Base-by-base conservation (phyloP, 2,888 invertebrate genomes). In the Byasa hedistus region DNA sequence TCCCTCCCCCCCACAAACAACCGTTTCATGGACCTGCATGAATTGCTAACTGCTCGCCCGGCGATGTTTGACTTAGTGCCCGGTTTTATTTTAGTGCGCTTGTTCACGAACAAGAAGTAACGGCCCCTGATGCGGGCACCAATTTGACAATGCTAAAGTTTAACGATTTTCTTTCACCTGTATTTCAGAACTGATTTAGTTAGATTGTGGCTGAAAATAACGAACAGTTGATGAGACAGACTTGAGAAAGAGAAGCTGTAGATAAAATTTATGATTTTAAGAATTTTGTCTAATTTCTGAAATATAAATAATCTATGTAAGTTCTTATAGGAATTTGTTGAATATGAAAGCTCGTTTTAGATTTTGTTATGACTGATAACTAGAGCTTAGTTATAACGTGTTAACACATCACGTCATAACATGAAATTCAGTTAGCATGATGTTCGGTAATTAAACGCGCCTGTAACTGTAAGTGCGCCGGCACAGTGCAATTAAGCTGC, bases 401-500 rank as follows among this genome's bases (percentile, higher is more conserved):
- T 54, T 44, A 57, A 68, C 64, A 64, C 57, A 64, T 68, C 39
- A 39, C 39, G 67, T 68, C 67, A 64, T 51, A 57, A 57, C 67
- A 64, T 52, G 67, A 68, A 68, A 68, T 68, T 64, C 57, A 68
- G 67, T 68, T 68, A 57, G 60, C 67, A 64, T 61, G 67, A 68
- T 68, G 67, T 68, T 68, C 67, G 67, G 67, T 68, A 68, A 68
- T 68, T 68, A 68, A 68, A 64, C 64, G 64, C 52, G 64, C 64
- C 61, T 68, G 67, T 68, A 68, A 54, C 57, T 57, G 59, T 63
- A 68, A 68, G 65, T 65, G 61, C 65, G 65, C 64, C 65, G 65
- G 66, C 66, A 63, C 68, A 71, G 74, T 75, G 75, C 76, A 76
- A 77, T 75, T 75, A 75, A 71, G 70, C 68, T 68, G 70, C 73